phyloP scores from a whole-genome alignment of 2,888 invertebrate species.

The Polyommatus icarus region DNA sequence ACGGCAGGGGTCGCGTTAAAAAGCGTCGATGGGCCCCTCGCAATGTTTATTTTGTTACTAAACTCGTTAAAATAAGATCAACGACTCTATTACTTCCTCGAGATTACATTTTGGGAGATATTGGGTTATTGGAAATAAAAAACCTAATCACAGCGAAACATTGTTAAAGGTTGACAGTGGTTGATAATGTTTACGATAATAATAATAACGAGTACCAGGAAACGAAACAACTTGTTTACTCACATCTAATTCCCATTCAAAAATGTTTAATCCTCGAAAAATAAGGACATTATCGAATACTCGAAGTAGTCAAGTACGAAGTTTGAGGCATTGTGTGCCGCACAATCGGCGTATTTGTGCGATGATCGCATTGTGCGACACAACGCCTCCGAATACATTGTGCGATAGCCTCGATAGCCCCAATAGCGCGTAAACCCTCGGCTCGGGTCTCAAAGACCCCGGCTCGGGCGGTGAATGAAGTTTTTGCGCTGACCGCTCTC shows the following conservation, averaged over 20 bases:
- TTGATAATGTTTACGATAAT: not conserved
- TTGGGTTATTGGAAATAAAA: not conserved
- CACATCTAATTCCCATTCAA: not conserved
- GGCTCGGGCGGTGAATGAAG: constrained; percentile 2
- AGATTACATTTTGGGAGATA: constrained; percentile 2
- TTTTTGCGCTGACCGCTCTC: constrained; percentile 21
- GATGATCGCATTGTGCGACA: constrained; percentile 15
- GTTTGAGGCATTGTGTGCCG: not conserved
- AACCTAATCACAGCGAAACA: not conserved
- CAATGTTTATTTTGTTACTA: constrained; percentile 43
- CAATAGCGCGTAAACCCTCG: not conserved
- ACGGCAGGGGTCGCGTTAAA: constrained; percentile 49
- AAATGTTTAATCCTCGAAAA: not conserved
- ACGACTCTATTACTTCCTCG: constrained; percentile 35
- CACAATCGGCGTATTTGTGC: constrained; percentile 12
- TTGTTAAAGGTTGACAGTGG: not conserved
- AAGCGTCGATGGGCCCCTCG: constrained; percentile 43
- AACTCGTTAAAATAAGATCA: constrained; percentile 42
- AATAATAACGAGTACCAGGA: not conserved
- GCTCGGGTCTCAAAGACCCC: constrained; percentile 15
- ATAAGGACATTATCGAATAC: not conserved
- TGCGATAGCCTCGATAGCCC: not conserved
- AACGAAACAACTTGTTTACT: not conserved
- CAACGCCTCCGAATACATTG: constrained; percentile 15
- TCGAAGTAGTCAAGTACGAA: constrained; percentile 4